Percentiles rank a stretch among this genome's conserved stretches.
These are phyloP conservation scores for Pristionchus maxplancki DNA, from an alignment of 2,888 invertebrate genomes.

Conservation along the genomic window DNA sequence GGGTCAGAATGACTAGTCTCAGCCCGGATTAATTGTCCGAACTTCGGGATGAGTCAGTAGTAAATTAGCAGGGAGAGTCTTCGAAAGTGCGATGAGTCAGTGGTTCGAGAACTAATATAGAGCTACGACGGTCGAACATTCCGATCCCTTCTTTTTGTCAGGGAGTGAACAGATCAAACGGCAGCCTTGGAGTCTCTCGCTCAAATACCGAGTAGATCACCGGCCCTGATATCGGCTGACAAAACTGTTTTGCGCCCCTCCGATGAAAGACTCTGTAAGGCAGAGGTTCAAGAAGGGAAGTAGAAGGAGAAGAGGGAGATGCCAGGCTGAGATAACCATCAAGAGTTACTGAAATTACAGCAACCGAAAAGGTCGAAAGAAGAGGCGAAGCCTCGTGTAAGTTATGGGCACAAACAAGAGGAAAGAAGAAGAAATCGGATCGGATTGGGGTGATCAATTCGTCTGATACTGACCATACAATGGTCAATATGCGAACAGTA, in stretches of 20 bases:
- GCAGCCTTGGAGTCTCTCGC: neutral
- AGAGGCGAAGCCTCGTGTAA: neutral
- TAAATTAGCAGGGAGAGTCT: neutral
- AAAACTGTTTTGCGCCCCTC: slow-evolving; percentile 22
- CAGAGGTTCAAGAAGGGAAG: neutral
- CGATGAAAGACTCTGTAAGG: slow-evolving; percentile 20
- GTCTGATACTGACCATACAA: slow-evolving; percentile 4
- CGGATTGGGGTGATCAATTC: neutral
- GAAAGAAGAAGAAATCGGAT: slow-evolving; percentile 23
- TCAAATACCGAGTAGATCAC: slow-evolving; percentile 14
- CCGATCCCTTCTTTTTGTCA: slow-evolving; percentile 8
- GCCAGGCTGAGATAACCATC: neutral
- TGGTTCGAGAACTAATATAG: neutral
- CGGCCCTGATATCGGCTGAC: neutral
- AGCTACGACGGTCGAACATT: neutral
- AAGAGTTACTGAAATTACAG: slow-evolving; percentile 38
- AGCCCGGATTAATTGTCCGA: neutral
- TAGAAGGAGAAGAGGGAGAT: slow-evolving; percentile 20
- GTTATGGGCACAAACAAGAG: slow-evolving; percentile 29
- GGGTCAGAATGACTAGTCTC: slow-evolving; percentile 27
- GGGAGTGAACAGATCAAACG: neutral
- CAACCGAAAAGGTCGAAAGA: slow-evolving; percentile 17
- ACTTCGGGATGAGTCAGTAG: neutral
- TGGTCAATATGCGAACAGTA: neutral
- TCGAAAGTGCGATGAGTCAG: slow-evolving; percentile 23